Evolutionary conservation across 2,888 invertebrate genomes (phyloP).

Genomic region (Gibbula magus): DNA sequence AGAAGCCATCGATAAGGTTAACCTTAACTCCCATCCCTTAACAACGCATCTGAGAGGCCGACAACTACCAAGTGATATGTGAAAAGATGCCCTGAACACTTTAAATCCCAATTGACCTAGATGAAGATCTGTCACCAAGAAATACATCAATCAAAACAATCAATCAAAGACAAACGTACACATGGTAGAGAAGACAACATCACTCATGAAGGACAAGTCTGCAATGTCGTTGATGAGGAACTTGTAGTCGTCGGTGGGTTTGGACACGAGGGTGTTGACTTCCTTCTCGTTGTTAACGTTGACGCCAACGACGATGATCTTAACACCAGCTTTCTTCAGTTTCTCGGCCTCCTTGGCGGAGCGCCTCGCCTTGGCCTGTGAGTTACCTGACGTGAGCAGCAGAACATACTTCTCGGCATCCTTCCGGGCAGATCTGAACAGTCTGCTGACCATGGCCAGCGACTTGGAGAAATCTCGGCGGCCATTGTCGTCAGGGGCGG

Average conservation of each 20-base stretch:
- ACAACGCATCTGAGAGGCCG: no score
- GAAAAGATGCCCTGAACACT: no score
- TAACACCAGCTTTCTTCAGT: slow-evolving; percentile 46
- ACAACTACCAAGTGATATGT: no score
- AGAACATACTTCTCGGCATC: slow-evolving; percentile 55
- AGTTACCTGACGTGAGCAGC: slow-evolving; percentile 54
- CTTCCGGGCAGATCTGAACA: slow-evolving; percentile 45
- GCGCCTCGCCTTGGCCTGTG: slow-evolving; percentile 45
- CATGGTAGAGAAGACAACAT: slow-evolving; percentile 56
- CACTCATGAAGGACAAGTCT: slow-evolving; percentile 49
- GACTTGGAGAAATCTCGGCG: slow-evolving; percentile 28
- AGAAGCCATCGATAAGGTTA: no score
- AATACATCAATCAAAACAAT: no score
- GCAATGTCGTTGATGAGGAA: slow-evolving; percentile 38
- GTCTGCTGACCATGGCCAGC: slow-evolving; percentile 39
- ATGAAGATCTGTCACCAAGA: no score
- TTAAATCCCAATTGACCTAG: no score
- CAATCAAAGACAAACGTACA: slow-evolving; percentile 36
- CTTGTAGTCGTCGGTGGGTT: slow-evolving; percentile 49
- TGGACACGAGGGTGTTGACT: slow-evolving; percentile 43
- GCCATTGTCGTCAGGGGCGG: slow-evolving; percentile 27
- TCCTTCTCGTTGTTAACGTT: slow-evolving; percentile 43
- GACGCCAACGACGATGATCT: slow-evolving; percentile 50
- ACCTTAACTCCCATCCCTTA: no score
- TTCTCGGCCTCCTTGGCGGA: slow-evolving; percentile 48